Percentiles rank a stretch among this genome's conserved stretches.
Evolutionary conservation across 92 coral and sea anemone genomes (phyloP).

Genomic region (Montipora capitata): DNA sequence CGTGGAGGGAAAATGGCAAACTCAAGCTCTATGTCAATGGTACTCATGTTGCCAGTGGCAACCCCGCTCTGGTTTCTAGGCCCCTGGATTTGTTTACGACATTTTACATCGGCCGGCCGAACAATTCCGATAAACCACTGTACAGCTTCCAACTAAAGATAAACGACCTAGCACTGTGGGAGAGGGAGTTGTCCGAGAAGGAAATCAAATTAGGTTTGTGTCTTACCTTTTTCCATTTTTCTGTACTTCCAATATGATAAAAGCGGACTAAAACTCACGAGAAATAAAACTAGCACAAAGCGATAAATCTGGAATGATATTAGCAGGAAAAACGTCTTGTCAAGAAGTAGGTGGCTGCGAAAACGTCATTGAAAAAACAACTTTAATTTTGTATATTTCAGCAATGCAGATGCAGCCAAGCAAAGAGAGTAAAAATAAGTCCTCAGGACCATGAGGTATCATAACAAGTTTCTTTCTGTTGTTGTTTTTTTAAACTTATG

Average conservation of each 20-base stretch:
- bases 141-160: constrained; percentile 79
- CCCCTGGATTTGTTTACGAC: constrained; percentile 79
- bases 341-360: neutral
- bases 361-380: neutral
- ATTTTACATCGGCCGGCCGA: constrained; percentile 86
- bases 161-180: constrained; percentile 82
- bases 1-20: constrained; percentile 78
- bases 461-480: neutral
- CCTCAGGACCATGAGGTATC: neutral
- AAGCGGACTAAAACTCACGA: neutral
- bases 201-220: constrained; percentile 20
- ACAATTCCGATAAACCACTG: constrained; percentile 76
- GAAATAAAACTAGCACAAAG: neutral
- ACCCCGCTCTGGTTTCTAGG: constrained; percentile 69
- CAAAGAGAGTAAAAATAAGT: neutral
- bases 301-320: neutral
- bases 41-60: constrained; percentile 65
- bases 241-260: neutral
- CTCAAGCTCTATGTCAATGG: constrained; percentile 88
- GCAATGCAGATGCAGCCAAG: constrained; percentile 17
- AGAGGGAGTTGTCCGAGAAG: constrained; percentile 61
- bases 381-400: neutral
- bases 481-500: too few relatives aligned
- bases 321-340: neutral
- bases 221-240: neutral